Percentiles rank a stretch among this genome's conserved stretches.
phyloP scores from a whole-genome alignment of 1,140 invertebrate genomes.

The Drosophila subpulchrella region DNA sequence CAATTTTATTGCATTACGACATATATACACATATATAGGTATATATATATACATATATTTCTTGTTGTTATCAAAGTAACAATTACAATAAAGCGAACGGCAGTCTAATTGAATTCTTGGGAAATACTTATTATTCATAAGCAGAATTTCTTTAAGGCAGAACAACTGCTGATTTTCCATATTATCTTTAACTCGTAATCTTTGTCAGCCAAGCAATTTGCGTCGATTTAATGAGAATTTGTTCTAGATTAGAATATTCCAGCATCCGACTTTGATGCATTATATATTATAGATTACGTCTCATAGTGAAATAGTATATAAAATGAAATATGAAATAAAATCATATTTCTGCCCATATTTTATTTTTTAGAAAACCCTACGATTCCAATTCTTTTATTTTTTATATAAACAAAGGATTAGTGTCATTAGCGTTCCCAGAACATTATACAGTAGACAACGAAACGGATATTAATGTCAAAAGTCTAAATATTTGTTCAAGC shows the following conservation, averaged over 20 bases:
- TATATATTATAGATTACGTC: no score
- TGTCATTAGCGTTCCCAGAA: neutral
- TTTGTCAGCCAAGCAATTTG: neutral
- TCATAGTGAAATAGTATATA: no score
- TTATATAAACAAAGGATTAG: no score
- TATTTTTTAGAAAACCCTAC: no score
- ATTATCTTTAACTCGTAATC: neutral
- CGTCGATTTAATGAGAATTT: neutral
- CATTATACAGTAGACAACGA: neutral
- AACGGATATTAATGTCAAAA: neutral
- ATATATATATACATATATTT: slow-evolving; percentile 20
- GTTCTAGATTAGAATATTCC: neutral
- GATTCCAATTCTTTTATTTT: no score
- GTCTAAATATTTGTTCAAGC: neutral
- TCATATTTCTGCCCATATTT: no score
- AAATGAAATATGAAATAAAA: no score
- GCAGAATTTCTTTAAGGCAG: neutral
- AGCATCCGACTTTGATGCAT: neutral
- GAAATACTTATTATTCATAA: neutral
- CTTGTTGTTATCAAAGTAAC: slow-evolving; percentile 59
- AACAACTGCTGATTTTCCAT: neutral
- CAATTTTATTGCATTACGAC: slow-evolving; percentile 47
- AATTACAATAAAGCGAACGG: slow-evolving; percentile 62
- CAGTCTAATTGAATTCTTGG: slow-evolving; percentile 35
- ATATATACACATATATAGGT: slow-evolving; percentile 24